Evolutionary conservation across 2,888 invertebrate species (phyloP).

Genomic region (Leucophora obtusa): DNA sequence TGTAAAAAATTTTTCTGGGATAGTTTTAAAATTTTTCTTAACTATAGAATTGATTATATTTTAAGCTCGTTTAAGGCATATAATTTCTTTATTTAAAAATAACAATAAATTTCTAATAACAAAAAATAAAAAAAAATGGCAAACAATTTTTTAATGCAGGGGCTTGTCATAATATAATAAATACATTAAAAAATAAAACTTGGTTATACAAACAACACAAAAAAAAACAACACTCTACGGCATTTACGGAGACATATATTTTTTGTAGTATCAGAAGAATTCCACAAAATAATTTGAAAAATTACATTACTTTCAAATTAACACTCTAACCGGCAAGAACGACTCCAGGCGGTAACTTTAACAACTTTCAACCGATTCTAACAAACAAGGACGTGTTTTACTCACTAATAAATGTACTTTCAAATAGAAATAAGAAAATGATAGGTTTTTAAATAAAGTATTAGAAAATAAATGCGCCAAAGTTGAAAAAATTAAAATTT

Average conservation of each 20-base stretch:
- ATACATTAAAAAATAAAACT: neutral
- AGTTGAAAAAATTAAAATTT: no score
- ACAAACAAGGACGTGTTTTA: no score
- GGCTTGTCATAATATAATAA: neutral
- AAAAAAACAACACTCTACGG: neutral
- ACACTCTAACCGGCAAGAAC: neutral
- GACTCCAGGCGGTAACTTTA: no score
- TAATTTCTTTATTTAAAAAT: constrained; percentile 13
- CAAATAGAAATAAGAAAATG: no score
- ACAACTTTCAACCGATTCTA: no score
- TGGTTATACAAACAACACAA: no score
- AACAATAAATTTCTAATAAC: constrained; percentile 7
- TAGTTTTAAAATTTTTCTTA: neutral
- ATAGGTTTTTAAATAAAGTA: no score
- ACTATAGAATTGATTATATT: constrained; percentile 21
- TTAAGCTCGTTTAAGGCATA: constrained; percentile 12
- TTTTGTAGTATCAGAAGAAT: no score
- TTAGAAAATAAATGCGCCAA: no score
- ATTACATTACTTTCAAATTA: constrained; percentile 6
- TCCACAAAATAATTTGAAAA: neutral
- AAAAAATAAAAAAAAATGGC: neutral
- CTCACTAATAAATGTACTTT: no score
- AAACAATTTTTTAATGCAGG: neutral
- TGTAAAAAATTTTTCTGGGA: no score
- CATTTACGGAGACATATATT: neutral